These are phyloP conservation scores for Amphipyra berbera DNA, from an alignment of 2,888 invertebrate genomes.

Conservation along the genomic window DNA sequence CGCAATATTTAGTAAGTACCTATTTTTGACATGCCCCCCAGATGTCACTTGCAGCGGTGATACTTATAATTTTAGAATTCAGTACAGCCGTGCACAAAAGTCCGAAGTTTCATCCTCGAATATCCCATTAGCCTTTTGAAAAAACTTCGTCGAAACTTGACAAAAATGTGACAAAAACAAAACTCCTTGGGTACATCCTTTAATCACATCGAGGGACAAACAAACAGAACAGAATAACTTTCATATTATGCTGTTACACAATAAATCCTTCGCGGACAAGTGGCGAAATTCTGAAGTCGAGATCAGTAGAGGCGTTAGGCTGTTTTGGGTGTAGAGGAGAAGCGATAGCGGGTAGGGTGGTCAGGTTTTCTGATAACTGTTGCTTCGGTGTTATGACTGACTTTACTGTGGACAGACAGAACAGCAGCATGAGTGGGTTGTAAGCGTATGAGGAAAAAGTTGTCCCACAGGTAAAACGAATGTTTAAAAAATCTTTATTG, in stretches of 20 bases:
- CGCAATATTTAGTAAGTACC: too few species aligned
- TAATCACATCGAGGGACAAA: conserved; percentile 56
- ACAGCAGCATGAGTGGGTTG: too few species aligned
- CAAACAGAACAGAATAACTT: conserved; percentile 59
- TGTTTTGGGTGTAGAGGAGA: conserved; percentile 16
- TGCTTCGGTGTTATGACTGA: too few species aligned
- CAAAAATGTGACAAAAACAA: conserved; percentile 46
- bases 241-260: conserved; percentile 60
- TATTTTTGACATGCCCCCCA: neutral
- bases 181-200: conserved; percentile 43
- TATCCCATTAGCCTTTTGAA: conserved; percentile 43
- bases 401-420: too few species aligned
- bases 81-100: neutral
- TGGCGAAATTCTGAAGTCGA: conserved; percentile 63
- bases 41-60: conserved; percentile 10
- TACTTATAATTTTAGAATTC: conserved; percentile 2
- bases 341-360: conserved; percentile 20
- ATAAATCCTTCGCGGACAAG: conserved; percentile 63
- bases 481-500: too few species aligned
- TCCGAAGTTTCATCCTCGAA: conserved; percentile 19
- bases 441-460: too few species aligned
- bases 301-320: conserved; percentile 57
- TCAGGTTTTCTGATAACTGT: too few species aligned
- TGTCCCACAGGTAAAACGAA: too few species aligned
- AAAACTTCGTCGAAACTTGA: conserved; percentile 34